These are phyloP conservation scores for Manacus vitellinus DNA, from an alignment of 2,113 vertebrate species.

Conservation along the genomic window DNA sequence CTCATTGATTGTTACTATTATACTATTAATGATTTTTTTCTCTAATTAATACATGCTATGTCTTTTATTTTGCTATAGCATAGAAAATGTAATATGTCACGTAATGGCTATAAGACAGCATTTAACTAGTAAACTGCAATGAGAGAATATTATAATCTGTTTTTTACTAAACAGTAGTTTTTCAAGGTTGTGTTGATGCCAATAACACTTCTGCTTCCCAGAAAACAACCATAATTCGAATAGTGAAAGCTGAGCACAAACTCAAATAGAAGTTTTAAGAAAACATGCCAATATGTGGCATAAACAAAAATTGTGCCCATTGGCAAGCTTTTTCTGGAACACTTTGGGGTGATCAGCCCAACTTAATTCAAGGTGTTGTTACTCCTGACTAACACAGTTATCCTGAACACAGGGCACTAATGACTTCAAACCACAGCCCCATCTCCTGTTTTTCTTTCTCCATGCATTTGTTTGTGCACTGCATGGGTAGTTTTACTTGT, in stretches of 20 bases:
- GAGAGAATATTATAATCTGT: neutral
- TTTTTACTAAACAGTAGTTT: slow-evolving; percentile 11
- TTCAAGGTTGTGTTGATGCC: neutral
- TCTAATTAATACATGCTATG: neutral
- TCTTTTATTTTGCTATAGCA: neutral
- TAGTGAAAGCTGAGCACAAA: slow-evolving; percentile 1
- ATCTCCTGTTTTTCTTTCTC: neutral
- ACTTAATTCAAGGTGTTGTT: neutral
- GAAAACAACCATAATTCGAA: slow-evolving; percentile 21
- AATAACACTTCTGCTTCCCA: neutral
- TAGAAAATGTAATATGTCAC: neutral
- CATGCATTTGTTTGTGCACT: neutral
- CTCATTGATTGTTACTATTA: slow-evolving; percentile 8
- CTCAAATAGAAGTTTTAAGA: neutral
- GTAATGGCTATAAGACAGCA: neutral
- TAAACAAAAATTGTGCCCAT: neutral
- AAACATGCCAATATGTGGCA: neutral
- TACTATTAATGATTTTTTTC: slow-evolving; percentile 30
- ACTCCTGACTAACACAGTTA: neutral
- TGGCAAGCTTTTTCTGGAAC: neutral
- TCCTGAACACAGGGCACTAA: neutral
- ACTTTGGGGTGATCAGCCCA: neutral
- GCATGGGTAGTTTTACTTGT: neutral
- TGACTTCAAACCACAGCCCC: neutral
- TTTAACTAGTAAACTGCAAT: neutral